A percentile compares a stretch with the other conserved stretches of the same genome.
Evolutionary conservation across 2,113 vertebrate species (phyloP).

Genomic region (Climacteris rufus): DNA sequence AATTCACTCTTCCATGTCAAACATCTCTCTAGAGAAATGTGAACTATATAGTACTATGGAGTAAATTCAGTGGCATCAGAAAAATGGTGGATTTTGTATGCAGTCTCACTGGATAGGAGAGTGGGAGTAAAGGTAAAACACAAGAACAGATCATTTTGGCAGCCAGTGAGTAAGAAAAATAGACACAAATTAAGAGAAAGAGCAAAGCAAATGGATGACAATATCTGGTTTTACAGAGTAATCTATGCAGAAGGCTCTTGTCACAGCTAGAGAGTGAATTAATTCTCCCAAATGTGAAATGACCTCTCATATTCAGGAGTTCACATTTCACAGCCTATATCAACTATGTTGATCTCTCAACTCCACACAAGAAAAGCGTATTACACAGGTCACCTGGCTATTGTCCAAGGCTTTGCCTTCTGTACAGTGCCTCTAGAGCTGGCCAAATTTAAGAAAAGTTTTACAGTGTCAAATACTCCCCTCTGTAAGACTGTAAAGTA

Average conservation of each 20-base stretch:
- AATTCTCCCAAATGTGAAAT: background rate
- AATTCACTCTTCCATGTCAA: constrained; percentile 38
- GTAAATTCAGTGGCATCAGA: background rate
- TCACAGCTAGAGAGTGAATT: background rate
- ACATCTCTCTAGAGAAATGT: background rate
- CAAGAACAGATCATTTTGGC: background rate
- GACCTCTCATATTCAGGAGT: background rate
- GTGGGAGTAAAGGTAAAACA: background rate
- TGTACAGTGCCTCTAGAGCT: background rate
- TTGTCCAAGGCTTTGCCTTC: background rate
- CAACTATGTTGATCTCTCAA: background rate
- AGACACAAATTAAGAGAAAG: background rate
- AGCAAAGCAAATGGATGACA: background rate
- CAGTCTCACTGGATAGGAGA: background rate
- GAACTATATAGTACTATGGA: background rate
- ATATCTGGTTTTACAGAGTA: background rate
- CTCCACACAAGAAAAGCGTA: background rate
- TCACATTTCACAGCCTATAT: background rate
- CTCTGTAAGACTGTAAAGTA: background rate
- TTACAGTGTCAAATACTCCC: background rate
- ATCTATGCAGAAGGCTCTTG: background rate
- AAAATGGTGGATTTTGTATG: background rate
- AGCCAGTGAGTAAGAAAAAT: background rate
- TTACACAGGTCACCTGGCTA: background rate
- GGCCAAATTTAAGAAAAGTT: background rate